These are phyloP conservation scores for Grantiella picta DNA, from an alignment of 2,113 vertebrate genomes.

Conservation along the genomic window DNA sequence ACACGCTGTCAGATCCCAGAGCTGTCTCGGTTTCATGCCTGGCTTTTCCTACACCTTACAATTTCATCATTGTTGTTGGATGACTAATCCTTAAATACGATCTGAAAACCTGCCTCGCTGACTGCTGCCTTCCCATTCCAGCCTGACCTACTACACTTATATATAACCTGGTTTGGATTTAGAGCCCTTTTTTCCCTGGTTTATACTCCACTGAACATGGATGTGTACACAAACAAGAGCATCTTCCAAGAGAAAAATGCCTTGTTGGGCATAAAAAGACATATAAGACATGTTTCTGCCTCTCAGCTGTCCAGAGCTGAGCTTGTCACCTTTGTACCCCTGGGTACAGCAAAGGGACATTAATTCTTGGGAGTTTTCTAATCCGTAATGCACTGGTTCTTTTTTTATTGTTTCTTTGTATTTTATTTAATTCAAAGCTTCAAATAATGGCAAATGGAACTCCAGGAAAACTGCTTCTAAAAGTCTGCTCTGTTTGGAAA, in stretches of 20 bases:
- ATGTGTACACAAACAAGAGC: background rate
- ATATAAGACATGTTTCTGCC: fast-evolving
- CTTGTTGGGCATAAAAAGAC: background rate
- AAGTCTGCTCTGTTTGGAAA: background rate
- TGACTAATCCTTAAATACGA: background rate
- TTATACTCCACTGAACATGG: background rate
- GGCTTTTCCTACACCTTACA: background rate
- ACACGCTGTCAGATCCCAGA: background rate
- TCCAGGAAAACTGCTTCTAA: background rate
- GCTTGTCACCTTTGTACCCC: background rate
- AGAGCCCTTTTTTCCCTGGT: background rate
- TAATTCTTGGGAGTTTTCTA: background rate
- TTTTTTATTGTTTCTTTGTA: background rate
- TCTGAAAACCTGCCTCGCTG: background rate
- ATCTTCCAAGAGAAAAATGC: background rate
- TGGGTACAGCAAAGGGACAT: fast-evolving
- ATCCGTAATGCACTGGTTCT: background rate
- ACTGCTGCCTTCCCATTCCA: background rate
- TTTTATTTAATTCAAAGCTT: background rate
- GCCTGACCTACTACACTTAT: background rate
- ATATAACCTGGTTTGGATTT: background rate
- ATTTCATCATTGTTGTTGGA: background rate
- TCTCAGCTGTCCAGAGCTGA: background rate
- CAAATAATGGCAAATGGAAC: background rate
- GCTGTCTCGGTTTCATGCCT: background rate